Evolutionary conservation across 2,888 invertebrate genomes (phyloP).

Genomic region (Dorcus parallelipipedus): DNA sequence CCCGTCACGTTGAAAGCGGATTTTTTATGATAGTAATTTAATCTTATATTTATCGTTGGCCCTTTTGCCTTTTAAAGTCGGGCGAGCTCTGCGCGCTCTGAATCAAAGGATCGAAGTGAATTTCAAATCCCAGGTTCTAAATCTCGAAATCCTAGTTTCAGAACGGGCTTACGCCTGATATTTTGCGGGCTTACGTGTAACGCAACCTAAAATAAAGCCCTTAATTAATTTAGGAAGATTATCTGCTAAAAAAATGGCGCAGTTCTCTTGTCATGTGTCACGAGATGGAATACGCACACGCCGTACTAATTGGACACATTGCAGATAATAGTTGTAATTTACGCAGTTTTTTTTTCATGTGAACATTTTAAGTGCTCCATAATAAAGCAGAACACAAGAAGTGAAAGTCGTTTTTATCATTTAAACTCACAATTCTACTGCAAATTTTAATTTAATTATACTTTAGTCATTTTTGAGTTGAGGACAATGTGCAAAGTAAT

Average conservation of each 20-base stretch:
- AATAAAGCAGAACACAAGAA: no score
- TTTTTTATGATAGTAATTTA: not conserved
- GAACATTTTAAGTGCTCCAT: no score
- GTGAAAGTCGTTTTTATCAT: no score
- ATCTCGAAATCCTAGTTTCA: constrained; percentile 13
- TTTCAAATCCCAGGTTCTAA: constrained; percentile 11
- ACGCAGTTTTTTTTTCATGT: no score
- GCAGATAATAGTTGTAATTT: no score
- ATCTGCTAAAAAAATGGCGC: not conserved
- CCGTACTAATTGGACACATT: no score
- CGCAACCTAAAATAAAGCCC: constrained; percentile 13
- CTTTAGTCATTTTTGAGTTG: no score
- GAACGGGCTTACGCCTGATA: constrained; percentile 12
- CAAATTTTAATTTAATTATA: no score
- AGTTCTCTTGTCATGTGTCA: not conserved
- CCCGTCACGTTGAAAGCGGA: no score
- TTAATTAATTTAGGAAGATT: constrained; percentile 13
- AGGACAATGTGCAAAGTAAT: no score
- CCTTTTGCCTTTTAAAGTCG: not conserved
- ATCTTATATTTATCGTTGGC: not conserved
- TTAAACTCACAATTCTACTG: no score
- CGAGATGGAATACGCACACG: not conserved
- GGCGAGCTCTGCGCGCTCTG: constrained; percentile 1
- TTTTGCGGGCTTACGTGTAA: constrained; percentile 13
- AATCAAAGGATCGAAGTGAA: constrained; percentile 17